Percentiles rank a stretch among this genome's conserved stretches.
Evolutionary conservation across 23 tunicate genomes (phyloP).

Genomic region (Clavelina lepadiformis): DNA sequence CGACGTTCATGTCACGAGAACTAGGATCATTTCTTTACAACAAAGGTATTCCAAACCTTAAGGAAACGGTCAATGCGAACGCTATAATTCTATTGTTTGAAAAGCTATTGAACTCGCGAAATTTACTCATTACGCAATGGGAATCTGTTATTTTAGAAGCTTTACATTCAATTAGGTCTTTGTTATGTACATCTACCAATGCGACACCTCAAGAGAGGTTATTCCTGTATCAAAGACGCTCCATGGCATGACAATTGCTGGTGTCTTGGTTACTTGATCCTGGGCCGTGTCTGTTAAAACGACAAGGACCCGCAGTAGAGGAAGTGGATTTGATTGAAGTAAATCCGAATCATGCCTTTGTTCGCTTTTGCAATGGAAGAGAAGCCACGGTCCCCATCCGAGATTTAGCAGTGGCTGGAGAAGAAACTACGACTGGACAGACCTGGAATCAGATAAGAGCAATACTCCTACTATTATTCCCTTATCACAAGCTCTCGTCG

Average conservation of each 20-base stretch:
- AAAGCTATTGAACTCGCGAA: conserved; percentile 6
- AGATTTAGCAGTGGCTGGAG: no score
- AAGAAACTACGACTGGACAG: no score
- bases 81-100: conserved; percentile 15
- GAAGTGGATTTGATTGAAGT: conserved; percentile 19
- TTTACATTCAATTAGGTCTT: conserved; percentile 9
- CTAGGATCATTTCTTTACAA: not conserved
- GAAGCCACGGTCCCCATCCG: conserved; percentile 11
- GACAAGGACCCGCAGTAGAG: conserved; percentile 12
- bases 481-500: no score
- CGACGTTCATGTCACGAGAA: conserved; percentile 4
- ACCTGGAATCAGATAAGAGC: no score
- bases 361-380: conserved; percentile 4
- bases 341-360: conserved; percentile 11
- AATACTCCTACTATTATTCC: no score
- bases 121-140: conserved; percentile 14
- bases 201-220: conserved; percentile 23
- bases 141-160: conserved; percentile 6
- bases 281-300: conserved; percentile 5
- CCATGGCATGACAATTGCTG: conserved; percentile 3
- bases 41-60: conserved; percentile 21
- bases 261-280: conserved; percentile 29
- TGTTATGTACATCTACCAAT: conserved; percentile 17
- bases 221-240: not conserved
- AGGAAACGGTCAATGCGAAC: conserved; percentile 22